Conservation (phyloP, 2,888 invertebrate genomes). For the Cecidostiba fungosa region DNA sequence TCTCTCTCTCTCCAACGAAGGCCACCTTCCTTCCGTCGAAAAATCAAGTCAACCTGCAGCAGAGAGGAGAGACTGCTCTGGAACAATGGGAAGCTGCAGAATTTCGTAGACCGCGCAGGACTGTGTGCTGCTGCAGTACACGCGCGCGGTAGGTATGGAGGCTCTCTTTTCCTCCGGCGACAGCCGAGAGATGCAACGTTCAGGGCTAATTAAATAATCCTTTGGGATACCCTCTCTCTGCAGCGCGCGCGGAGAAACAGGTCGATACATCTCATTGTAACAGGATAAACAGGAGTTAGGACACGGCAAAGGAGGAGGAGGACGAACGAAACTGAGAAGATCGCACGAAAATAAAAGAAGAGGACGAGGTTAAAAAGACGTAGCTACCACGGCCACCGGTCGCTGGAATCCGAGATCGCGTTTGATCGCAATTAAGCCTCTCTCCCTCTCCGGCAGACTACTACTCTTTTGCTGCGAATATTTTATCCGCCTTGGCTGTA, state of each 20-base stretch:
- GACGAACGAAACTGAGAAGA: constrained; percentile 18
- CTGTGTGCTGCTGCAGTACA: neutral
- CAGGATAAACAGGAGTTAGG: constrained; percentile 79
- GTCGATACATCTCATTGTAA: constrained; percentile 80
- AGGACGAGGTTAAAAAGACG: constrained; percentile 61
- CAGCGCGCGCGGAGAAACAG: constrained; percentile 74
- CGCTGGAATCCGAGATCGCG: constrained; percentile 80
- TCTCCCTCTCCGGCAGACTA: constrained; percentile 66
- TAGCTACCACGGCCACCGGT: constrained; percentile 74
- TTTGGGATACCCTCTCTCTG: constrained; percentile 67
- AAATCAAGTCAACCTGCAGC: no score
- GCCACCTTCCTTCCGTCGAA: neutral
- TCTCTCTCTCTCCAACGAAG: neutral
- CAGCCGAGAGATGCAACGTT: constrained; percentile 36
- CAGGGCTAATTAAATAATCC: constrained; percentile 79
- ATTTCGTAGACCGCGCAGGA: constrained; percentile 16
- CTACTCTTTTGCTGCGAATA: constrained; percentile 78
- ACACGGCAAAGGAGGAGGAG: constrained; percentile 65
- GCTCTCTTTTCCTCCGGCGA: neutral
- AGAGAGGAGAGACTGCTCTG: no score
- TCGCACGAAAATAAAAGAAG: neutral
- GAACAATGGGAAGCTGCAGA: constrained; percentile 4
- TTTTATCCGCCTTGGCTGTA: constrained; percentile 72
- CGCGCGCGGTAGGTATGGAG: neutral
- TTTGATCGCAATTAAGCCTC: constrained; percentile 80